These are phyloP conservation scores for Gorsachius magnificus DNA, from an alignment of 2,797 vertebrate genomes.

Conservation along the genomic window DNA sequence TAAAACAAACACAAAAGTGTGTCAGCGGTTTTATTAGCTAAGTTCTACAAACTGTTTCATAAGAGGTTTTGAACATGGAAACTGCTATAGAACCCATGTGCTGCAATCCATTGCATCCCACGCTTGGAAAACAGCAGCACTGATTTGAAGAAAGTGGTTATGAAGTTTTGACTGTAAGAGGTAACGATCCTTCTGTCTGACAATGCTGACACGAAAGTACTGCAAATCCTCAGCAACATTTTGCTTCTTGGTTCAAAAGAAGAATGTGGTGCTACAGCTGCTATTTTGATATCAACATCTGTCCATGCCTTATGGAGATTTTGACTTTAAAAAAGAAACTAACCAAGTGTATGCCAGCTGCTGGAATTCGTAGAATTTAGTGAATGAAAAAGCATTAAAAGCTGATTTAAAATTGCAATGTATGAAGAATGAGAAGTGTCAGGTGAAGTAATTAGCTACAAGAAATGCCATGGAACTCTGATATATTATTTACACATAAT, in stretches of 20 bases:
- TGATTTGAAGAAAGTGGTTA: background rate
- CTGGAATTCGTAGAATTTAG: background rate
- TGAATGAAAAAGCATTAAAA: background rate
- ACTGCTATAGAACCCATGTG: background rate
- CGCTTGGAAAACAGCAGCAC: background rate
- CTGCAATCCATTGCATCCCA: background rate
- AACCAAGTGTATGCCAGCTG: background rate
- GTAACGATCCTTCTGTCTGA: background rate
- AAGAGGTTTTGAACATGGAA: background rate
- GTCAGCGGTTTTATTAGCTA: background rate
- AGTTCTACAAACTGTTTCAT: background rate
- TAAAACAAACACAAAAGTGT: background rate
- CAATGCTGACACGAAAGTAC: background rate
- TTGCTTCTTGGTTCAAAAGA: constrained; percentile 20
- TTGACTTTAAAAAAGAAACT: constrained; percentile 36
- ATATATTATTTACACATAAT: background rate
- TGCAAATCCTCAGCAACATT: constrained; percentile 3
- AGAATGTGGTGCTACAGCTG: constrained; percentile 17
- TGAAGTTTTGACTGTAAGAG: background rate
- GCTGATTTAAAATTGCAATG: background rate
- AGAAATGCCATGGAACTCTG: background rate
- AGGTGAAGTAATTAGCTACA: background rate
- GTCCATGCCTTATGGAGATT: background rate
- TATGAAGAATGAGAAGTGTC: background rate
- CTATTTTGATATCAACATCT: constrained; percentile 57